Conservation (phyloP, 2,797 vertebrate species). For the Dromococcyx pavoninus region DNA sequence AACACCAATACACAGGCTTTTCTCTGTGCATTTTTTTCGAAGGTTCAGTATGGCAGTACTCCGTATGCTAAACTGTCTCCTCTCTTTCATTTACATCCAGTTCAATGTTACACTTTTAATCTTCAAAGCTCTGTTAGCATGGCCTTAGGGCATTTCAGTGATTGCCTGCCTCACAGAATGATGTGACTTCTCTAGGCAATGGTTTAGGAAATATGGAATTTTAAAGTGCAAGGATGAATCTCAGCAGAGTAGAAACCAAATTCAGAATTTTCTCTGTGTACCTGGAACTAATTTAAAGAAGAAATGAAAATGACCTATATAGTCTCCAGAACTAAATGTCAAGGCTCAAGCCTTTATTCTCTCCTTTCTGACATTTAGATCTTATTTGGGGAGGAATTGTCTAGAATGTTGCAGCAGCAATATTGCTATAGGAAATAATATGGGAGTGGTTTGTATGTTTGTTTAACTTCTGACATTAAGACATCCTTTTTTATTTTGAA, state of each 20-base stretch:
- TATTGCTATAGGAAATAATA: neutral
- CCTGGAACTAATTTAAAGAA: neutral
- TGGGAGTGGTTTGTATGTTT: neutral
- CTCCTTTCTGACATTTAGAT: neutral
- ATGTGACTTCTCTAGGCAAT: neutral
- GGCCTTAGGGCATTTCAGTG: neutral
- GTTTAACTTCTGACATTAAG: neutral
- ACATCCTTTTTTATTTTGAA: neutral
- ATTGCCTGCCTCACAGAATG: neutral
- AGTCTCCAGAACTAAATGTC: neutral
- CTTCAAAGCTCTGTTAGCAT: constrained; percentile 41
- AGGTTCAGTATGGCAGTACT: neutral
- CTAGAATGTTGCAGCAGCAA: neutral
- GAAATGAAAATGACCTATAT: neutral
- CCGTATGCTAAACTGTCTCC: neutral
- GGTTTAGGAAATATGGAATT: neutral
- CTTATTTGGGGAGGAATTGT: neutral
- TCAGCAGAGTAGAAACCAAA: neutral
- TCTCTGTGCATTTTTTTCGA: neutral
- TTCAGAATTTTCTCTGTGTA: neutral
- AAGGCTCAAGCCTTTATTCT: neutral
- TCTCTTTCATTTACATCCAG: constrained; percentile 13
- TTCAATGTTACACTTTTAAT: constrained; percentile 25
- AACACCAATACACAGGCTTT: neutral
- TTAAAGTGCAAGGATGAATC: neutral